Percentiles rank a stretch among this genome's conserved stretches.
Evolutionary conservation across 1,140 invertebrate genomes (phyloP).

Genomic region (Galendromus occidentalis): DNA sequence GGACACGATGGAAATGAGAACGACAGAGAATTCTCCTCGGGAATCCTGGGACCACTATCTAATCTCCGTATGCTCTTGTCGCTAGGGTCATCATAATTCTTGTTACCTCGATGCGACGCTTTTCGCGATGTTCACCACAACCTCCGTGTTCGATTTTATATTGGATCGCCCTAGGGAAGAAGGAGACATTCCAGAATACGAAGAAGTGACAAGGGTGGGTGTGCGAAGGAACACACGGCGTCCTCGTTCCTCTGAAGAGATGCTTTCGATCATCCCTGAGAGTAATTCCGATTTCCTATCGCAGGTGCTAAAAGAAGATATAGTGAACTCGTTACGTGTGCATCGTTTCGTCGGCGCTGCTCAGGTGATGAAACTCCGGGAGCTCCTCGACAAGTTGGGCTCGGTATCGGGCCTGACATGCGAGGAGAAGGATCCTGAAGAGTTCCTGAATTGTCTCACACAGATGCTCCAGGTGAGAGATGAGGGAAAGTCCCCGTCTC

Average conservation of each 20-base stretch:
- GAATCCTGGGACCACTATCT: not conserved
- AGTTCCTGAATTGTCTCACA: slow-evolving; percentile 68
- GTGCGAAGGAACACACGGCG: no score
- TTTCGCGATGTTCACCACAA: slow-evolving; percentile 91
- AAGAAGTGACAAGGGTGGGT: slow-evolving; percentile 49
- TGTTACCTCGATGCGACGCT: slow-evolving; percentile 91
- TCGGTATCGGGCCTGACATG: slow-evolving; percentile 68
- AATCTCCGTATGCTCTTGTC: not conserved
- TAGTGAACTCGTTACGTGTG: slow-evolving; percentile 71
- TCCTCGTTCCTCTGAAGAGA: no score
- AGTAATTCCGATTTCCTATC: no score
- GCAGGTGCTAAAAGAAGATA: slow-evolving; percentile 65
- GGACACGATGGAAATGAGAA: no score
- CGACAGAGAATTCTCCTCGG: no score
- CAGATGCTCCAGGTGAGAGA: slow-evolving; percentile 19
- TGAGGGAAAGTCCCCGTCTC: slow-evolving; percentile 11
- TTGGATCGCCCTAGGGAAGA: slow-evolving; percentile 49
- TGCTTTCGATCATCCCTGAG: no score
- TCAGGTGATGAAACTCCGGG: slow-evolving; percentile 81
- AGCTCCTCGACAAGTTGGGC: slow-evolving; percentile 62
- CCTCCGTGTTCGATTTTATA: slow-evolving; percentile 70
- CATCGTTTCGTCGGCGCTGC: slow-evolving; percentile 66
- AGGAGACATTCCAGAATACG: slow-evolving; percentile 60
- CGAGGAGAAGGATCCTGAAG: slow-evolving; percentile 91
- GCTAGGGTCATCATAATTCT: slow-evolving; percentile 87